Percentiles rank a stretch among this genome's conserved stretches.
Conservation (phyloP, 2,888 invertebrate species). For the Osmoderma eremita region DNA sequence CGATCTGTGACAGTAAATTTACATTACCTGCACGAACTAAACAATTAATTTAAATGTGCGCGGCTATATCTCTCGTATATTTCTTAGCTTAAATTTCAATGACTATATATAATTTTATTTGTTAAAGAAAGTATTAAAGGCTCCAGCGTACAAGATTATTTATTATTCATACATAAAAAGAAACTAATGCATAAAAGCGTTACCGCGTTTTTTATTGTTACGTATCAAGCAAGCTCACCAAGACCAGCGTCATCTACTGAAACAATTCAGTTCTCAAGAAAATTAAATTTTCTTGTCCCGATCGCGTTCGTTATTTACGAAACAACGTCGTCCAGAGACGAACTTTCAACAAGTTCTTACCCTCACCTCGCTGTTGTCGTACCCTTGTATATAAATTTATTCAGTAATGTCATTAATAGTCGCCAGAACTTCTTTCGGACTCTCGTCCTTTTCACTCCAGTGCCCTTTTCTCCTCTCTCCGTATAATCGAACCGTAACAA, state of each 20-base stretch:
- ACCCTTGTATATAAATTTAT: not conserved
- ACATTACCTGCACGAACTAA: no score
- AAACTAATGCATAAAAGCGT: no score
- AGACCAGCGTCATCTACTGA: not conserved
- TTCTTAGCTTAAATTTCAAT: no score
- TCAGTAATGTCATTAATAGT: slow-evolving; percentile 16
- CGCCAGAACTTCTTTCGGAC: not conserved
- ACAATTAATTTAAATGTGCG: no score
- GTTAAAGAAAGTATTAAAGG: no score
- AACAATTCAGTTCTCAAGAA: not conserved
- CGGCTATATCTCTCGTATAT: no score
- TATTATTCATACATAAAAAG: no score
- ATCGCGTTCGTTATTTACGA: not conserved
- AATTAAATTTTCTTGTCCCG: slow-evolving; percentile 10
- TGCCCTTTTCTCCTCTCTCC: not conserved
- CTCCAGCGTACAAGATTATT: no score
- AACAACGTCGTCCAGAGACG: slow-evolving; percentile 1
- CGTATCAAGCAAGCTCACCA: not conserved
- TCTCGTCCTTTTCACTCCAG: not conserved
- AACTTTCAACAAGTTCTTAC: slow-evolving; percentile 6
- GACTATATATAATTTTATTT: no score
- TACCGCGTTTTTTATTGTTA: no score
- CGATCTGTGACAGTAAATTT: no score
- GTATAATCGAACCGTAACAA: slow-evolving; percentile 20
- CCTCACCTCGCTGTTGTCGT: not conserved